Percentiles rank a stretch among this genome's conserved stretches.
phyloP scores from a whole-genome alignment of 2,797 vertebrate genomes.

The Dryobates pubescens region DNA sequence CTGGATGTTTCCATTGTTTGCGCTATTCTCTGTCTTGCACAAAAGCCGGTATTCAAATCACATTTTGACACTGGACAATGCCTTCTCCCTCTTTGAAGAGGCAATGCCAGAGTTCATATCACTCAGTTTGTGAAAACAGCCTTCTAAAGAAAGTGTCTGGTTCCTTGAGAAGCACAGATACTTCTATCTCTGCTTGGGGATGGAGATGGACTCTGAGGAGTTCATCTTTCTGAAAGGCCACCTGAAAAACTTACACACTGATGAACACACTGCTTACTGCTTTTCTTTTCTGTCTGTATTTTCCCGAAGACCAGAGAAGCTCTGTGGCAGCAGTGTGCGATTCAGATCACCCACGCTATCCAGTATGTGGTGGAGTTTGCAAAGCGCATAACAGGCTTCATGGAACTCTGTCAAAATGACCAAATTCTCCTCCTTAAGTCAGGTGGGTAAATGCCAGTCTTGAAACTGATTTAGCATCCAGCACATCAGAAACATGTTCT shows the following conservation, averaged over 20 bases:
- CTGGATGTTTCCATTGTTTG: neutral
- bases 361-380: slow-evolving; percentile 99
- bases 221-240: neutral
- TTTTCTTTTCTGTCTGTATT: slow-evolving; percentile 7
- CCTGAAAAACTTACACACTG: neutral
- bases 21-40: neutral
- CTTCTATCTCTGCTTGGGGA: neutral
- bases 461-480: neutral
- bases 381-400: slow-evolving; percentile 98
- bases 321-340: slow-evolving; percentile 98
- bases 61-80: neutral
- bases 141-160: neutral
- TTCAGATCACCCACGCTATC: slow-evolving; percentile 98
- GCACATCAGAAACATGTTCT: neutral
- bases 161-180: neutral
- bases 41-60: neutral
- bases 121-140: neutral
- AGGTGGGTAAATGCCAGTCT: slow-evolving; percentile 81
- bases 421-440: slow-evolving; percentile 99
- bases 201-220: neutral
- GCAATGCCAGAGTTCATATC: neutral
- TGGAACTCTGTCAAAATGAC: slow-evolving; percentile 99
- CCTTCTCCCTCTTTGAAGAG: neutral
- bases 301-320: slow-evolving; percentile 89
- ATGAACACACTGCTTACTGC: neutral